Base-by-base conservation (phyloP, 2,113 vertebrate genomes). In the Catharus minimus region DNA sequence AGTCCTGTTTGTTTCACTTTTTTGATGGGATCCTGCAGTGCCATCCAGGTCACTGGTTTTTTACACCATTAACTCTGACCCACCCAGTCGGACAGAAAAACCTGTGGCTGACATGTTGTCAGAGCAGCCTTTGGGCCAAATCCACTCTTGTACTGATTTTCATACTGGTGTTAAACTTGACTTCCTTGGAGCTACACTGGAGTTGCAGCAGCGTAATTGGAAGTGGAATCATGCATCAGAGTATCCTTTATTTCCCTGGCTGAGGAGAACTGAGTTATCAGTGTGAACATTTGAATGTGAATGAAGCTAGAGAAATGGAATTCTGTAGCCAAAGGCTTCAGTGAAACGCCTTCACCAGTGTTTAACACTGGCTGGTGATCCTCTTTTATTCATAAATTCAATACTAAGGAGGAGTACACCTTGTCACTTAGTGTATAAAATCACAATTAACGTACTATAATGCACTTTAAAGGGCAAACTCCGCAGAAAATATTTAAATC, bases 271-370 rank as follows among this genome's bases (percentile, higher is more conserved):
- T 58, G 77, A 90, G 74, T 92, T 91, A 76, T 94, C 89, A 88
- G n/a, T n/a, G 60, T 66, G 94, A 92, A 90, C 78, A 94, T 94
- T 89, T 95, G 77, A 95, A 94, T 95, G 83, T 89, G 85, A 95
- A 95, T 89, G 79, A 91, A 93, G 87, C 74, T 66, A 73, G 85
- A 96, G 87, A 92, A 91, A 89, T 72, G 64, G 86, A 93, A 96
- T 93, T 93, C 80, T 90, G 77, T 91, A 91, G 93, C 80, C 86
- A 92, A 95, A 94, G 58, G 74, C 92, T 87, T 61, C 49, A 80
- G 50, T 2, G 18, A 80, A 93, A 79, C 0, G 11, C 84, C 74
- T 79, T 93, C 36, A 53, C 69, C n/a, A 60, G 52, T 26, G 0
- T 75, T 93, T 74, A 71, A 57, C 4, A 22, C 27, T 81, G 71